Evolutionary conservation across 92 coral and sea anemone genomes (phyloP).

Genomic region (Muricea muricata): DNA sequence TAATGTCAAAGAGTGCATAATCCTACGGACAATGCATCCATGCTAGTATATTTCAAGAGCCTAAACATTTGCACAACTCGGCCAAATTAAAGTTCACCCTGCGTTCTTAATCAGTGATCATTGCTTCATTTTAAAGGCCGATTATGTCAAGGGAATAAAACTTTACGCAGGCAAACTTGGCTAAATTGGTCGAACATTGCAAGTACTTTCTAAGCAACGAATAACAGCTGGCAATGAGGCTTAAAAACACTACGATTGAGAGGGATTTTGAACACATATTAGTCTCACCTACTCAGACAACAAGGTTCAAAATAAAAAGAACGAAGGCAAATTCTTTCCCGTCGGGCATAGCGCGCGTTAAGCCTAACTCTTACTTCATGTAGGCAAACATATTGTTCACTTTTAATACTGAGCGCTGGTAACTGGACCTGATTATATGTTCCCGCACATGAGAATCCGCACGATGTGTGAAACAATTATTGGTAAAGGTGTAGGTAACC

Average conservation of each 20-base stretch:
- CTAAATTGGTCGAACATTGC: background rate
- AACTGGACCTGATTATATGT: too few species aligned
- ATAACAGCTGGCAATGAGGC: background rate
- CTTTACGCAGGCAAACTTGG: background rate
- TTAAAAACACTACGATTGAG: background rate
- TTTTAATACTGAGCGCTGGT: too few species aligned
- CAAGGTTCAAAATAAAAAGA: slow-evolving; percentile 39
- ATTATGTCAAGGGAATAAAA: background rate
- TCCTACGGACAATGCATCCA: too few species aligned
- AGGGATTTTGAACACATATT: background rate
- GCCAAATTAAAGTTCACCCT: background rate
- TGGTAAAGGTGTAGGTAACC: too few species aligned
- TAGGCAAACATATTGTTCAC: background rate
- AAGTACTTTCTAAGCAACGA: background rate
- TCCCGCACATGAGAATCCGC: too few species aligned
- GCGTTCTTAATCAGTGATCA: background rate
- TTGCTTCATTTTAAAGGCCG: background rate
- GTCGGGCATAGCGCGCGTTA: slow-evolving; percentile 24
- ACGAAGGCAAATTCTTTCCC: background rate
- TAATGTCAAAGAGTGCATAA: too few species aligned
- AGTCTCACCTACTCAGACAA: slow-evolving; percentile 30
- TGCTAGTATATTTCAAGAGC: too few species aligned
- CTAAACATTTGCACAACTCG: background rate
- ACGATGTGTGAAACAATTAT: too few species aligned
- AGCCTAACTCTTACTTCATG: background rate